Evolutionary conservation across 2,797 vertebrate species (phyloP).

Genomic region (Phoebastria nigripes): DNA sequence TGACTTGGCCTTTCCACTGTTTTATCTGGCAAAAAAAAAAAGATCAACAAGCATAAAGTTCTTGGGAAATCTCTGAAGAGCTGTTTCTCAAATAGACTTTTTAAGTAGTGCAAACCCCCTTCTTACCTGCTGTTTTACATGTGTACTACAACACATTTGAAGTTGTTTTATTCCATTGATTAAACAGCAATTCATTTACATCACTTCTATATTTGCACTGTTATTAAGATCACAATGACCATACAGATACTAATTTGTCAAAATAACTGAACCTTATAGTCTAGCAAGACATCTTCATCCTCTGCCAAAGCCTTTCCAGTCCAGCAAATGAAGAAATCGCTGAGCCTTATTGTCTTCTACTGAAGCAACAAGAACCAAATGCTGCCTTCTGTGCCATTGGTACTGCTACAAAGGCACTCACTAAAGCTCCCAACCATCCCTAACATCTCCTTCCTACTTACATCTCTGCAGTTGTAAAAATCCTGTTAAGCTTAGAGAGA

Average conservation of each 20-base stretch:
- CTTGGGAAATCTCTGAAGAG: neutral
- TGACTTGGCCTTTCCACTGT: neutral
- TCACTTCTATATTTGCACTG: neutral
- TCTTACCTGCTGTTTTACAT: neutral
- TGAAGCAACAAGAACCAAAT: neutral
- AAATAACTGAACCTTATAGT: neutral
- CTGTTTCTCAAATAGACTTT: neutral
- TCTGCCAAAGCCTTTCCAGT: neutral
- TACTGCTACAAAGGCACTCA: neutral
- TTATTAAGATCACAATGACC: neutral
- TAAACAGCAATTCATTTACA: neutral
- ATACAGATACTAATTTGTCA: neutral
- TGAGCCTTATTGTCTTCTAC: neutral
- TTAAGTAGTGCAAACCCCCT: neutral
- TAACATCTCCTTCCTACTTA: neutral
- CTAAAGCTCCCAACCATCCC: neutral
- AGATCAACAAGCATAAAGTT: neutral
- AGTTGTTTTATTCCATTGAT: neutral
- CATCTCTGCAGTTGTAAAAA: neutral
- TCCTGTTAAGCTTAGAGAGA: neutral
- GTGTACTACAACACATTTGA: neutral
- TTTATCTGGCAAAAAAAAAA: neutral
- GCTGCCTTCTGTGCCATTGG: neutral
- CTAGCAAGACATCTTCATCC: neutral
- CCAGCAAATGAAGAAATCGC: neutral